These are phyloP conservation scores for Cotesia vestalis DNA, from an alignment of 1,140 invertebrate species.

Conservation along the genomic window DNA sequence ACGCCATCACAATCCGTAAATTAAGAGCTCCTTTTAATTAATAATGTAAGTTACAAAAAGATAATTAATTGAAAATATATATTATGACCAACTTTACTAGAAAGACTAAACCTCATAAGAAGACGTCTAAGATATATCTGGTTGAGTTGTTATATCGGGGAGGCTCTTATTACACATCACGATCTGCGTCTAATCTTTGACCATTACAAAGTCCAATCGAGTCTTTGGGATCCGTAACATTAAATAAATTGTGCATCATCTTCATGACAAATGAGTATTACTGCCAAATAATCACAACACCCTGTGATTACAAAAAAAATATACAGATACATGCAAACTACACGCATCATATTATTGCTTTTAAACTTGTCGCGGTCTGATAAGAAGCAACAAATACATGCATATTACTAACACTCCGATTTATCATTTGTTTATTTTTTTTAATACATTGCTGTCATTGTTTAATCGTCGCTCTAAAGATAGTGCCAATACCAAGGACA, in stretches of 20 bases:
- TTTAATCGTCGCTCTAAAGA: too few relatives aligned
- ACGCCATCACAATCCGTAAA: constrained; percentile 47
- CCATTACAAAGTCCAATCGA: constrained; percentile 60
- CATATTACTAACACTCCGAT: neutral
- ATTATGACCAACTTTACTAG: constrained; percentile 3
- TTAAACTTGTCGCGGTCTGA: constrained; percentile 25
- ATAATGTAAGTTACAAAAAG: constrained; percentile 15
- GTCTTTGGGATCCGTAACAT: constrained; percentile 31
- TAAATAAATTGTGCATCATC: constrained; percentile 31
- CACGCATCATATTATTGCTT: too few relatives aligned
- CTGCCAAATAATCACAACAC: constrained; percentile 21
- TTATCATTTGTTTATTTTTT: constrained; percentile 21
- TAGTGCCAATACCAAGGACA: too few relatives aligned
- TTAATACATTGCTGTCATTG: too few relatives aligned
- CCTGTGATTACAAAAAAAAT: neutral
- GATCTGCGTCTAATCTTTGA: constrained; percentile 59
- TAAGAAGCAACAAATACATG: constrained; percentile 14
- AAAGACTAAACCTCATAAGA: constrained; percentile 43
- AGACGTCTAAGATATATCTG: constrained; percentile 54
- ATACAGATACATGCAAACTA: too few relatives aligned
- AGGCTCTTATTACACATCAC: constrained; percentile 52
- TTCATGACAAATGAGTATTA: constrained; percentile 27
- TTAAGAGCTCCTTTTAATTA: neutral
- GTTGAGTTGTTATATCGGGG: constrained; percentile 39
- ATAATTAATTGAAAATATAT: neutral